phyloP scores from a whole-genome alignment of 2,797 vertebrate genomes.

The Limosa lapponica region DNA sequence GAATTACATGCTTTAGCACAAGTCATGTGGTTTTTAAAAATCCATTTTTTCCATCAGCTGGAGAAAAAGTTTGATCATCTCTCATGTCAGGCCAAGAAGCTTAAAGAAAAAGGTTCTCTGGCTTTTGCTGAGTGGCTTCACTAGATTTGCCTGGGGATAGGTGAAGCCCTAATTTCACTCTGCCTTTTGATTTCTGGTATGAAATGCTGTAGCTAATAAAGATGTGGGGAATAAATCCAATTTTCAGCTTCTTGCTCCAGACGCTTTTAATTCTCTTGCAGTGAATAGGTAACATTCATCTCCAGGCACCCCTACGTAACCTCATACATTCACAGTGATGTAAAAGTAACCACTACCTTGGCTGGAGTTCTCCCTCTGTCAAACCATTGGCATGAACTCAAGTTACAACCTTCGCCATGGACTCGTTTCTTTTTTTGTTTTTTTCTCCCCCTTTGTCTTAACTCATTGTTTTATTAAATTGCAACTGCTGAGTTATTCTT shows the following conservation, averaged over 20 bases:
- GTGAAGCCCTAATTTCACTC: neutral
- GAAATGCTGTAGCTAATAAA: neutral
- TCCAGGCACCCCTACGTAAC: neutral
- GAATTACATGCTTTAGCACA: neutral
- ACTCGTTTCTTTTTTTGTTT: neutral
- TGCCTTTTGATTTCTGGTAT: neutral
- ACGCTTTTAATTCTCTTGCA: neutral
- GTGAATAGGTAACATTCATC: neutral
- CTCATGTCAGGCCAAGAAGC: neutral
- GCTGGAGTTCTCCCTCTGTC: neutral
- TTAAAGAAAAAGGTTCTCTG: neutral
- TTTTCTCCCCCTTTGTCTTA: neutral
- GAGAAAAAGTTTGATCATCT: neutral
- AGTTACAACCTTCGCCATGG: neutral
- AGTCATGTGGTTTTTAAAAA: neutral
- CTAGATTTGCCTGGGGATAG: neutral
- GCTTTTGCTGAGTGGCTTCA: neutral
- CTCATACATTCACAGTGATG: neutral
- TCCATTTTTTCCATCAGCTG: neutral
- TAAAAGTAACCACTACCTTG: neutral
- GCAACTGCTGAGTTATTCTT: neutral
- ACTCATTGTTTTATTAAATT: neutral
- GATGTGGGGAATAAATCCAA: neutral
- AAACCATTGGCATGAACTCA: neutral
- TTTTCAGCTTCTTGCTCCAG: conserved; percentile 11